A percentile compares a stretch with the other conserved stretches of the same genome.
These are phyloP conservation scores for Stegodyphus mimosarum DNA, from an alignment of 1,140 invertebrate species.

Conservation along the genomic window DNA sequence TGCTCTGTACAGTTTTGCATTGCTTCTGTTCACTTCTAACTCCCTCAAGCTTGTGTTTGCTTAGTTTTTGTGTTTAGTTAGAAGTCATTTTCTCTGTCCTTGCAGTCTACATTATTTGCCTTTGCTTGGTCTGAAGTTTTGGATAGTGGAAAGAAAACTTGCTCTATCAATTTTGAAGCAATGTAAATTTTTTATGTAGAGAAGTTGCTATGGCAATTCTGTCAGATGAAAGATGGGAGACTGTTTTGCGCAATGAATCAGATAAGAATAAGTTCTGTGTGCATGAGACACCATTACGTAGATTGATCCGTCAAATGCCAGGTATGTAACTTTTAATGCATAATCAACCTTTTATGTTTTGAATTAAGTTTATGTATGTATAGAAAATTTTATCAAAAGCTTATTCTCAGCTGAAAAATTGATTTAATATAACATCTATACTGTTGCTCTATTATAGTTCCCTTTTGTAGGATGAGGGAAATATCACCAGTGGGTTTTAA, in stretches of 20 bases:
- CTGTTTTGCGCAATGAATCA: constrained; percentile 68
- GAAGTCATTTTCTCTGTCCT: constrained; percentile 22
- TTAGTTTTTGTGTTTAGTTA: neutral
- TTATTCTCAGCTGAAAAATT: too few species aligned
- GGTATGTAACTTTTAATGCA: constrained; percentile 62
- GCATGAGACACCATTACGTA: constrained; percentile 71
- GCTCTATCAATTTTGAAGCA: constrained; percentile 15
- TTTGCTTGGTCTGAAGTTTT: neutral
- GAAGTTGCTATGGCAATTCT: constrained; percentile 69
- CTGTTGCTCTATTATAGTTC: too few species aligned
- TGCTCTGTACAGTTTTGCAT: neutral
- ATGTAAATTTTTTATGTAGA: constrained; percentile 65
- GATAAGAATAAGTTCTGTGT: constrained; percentile 64
- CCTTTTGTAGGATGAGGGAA: too few species aligned
- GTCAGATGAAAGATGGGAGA: constrained; percentile 68
- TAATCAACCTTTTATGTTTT: neutral
- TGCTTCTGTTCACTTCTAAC: neutral
- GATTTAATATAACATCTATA: too few species aligned
- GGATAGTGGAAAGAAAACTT: neutral
- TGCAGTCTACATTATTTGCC: constrained; percentile 19
- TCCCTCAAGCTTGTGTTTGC: neutral
- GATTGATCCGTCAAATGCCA: constrained; percentile 71
- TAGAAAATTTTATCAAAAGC: too few species aligned
- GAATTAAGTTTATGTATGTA: too few species aligned
- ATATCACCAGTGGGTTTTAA: too few species aligned